These are phyloP conservation scores for Nothura maculosa DNA, from an alignment of 2,797 vertebrate species.

Conservation along the genomic window DNA sequence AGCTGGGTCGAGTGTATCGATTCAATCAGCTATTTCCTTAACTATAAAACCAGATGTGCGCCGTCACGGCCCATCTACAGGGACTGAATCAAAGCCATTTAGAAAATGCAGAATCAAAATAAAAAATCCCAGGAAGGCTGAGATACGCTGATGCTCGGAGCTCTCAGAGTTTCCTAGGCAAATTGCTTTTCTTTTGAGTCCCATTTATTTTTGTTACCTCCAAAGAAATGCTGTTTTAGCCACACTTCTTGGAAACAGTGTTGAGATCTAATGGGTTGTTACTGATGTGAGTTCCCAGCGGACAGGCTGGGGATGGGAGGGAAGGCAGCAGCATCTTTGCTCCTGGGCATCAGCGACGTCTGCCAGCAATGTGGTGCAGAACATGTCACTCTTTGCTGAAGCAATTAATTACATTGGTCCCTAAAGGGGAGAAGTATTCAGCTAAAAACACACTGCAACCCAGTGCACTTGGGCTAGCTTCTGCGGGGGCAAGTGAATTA, in stretches of 20 bases:
- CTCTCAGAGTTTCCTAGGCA: conserved; percentile 52
- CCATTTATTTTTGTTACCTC: conserved; percentile 72
- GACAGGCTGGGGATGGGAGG: not conserved
- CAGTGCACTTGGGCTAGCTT: not conserved
- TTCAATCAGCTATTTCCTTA: conserved; percentile 70
- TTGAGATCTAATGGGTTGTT: conserved; percentile 54
- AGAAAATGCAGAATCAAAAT: conserved; percentile 64
- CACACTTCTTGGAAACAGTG: conserved; percentile 45
- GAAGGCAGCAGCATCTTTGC: conserved; percentile 31
- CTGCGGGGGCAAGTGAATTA: not conserved
- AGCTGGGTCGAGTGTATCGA: conserved; percentile 46
- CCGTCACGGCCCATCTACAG: conserved; percentile 68
- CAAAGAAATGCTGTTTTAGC: conserved; percentile 59
- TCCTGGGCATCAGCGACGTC: conserved; percentile 57
- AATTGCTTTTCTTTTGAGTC: conserved; percentile 61
- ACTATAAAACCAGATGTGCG: conserved; percentile 69
- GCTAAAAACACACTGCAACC: not conserved
- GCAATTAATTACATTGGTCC: conserved; percentile 39
- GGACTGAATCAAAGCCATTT: conserved; percentile 59
- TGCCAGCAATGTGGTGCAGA: not conserved
- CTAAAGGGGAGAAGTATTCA: conserved; percentile 6
- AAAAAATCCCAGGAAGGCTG: conserved; percentile 59
- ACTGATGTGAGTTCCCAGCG: conserved; percentile 35
- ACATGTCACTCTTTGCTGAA: not conserved
- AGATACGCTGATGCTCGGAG: conserved; percentile 51